phyloP scores from a whole-genome alignment of 2,888 invertebrate genomes.

The Tipula helvola region DNA sequence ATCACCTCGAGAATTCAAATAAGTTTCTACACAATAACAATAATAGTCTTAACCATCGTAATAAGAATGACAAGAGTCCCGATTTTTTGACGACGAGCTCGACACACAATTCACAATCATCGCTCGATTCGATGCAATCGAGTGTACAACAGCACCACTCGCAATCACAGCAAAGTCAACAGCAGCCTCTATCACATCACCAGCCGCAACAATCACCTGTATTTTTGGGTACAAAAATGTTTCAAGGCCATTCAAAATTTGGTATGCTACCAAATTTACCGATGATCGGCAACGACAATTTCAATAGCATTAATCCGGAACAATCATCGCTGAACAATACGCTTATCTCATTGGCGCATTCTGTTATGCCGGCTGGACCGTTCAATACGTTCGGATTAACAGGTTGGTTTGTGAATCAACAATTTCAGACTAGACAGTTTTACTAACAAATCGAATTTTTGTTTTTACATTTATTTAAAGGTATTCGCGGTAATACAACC shows the following conservation, averaged over 20 bases:
- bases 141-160: neutral
- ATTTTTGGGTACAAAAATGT: constrained; percentile 8
- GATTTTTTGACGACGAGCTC: constrained; percentile 4
- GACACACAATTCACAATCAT: neutral
- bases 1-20: neutral
- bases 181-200: neutral
- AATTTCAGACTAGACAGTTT: neutral
- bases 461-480: constrained; percentile 23
- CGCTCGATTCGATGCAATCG: neutral
- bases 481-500: constrained; percentile 80
- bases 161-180: neutral
- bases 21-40: neutral
- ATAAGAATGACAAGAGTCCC: neutral
- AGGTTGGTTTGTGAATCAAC: constrained; percentile 25
- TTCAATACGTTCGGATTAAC: constrained; percentile 82
- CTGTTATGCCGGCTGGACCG: constrained; percentile 68
- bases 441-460: neutral
- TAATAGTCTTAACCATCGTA: neutral
- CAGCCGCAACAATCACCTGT: neutral
- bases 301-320: constrained; percentile 43
- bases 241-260: constrained; percentile 27
- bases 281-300: constrained; percentile 25
- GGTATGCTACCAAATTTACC: constrained; percentile 36
- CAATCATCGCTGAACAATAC: constrained; percentile 31
- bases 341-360: constrained; percentile 35